A percentile compares a stretch with the other conserved stretches of the same genome.
Conservation (phyloP, 2,113 vertebrate genomes). For the Zosterops hypoxanthus region DNA sequence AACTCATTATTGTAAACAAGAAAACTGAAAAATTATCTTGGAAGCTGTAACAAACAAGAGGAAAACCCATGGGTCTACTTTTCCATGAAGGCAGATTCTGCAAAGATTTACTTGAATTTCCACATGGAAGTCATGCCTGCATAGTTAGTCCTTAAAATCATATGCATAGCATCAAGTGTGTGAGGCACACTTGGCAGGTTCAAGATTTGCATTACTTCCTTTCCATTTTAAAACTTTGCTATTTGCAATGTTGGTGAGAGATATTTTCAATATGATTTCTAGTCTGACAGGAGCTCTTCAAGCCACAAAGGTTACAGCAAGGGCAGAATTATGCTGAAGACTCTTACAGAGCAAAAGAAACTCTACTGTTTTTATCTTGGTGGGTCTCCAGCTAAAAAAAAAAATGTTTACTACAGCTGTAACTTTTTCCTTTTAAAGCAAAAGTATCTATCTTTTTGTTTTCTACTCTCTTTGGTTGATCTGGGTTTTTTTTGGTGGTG, state of each 20-base stretch:
- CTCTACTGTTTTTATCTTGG: neutral
- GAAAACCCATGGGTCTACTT: neutral
- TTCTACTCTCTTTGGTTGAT: neutral
- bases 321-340: neutral
- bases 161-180: neutral
- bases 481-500: neutral
- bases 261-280: neutral
- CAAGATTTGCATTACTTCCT: slow-evolving; percentile 8
- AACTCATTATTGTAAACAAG: neutral
- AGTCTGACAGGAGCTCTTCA: slow-evolving; percentile 5
- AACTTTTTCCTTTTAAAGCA: neutral
- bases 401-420: neutral
- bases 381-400: neutral
- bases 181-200: neutral
- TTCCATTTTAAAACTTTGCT: slow-evolving; percentile 31
- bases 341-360: neutral
- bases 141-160: neutral
- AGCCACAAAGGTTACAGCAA: neutral
- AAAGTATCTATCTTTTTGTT: neutral
- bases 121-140: neutral
- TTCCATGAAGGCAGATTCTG: neutral
- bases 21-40: neutral
- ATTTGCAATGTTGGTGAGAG: neutral
- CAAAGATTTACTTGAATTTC: neutral
- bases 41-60: slow-evolving; percentile 1